Evolutionary conservation across 2,797 vertebrate genomes (phyloP).

Genomic region (Pyrrhura leucotis): DNA sequence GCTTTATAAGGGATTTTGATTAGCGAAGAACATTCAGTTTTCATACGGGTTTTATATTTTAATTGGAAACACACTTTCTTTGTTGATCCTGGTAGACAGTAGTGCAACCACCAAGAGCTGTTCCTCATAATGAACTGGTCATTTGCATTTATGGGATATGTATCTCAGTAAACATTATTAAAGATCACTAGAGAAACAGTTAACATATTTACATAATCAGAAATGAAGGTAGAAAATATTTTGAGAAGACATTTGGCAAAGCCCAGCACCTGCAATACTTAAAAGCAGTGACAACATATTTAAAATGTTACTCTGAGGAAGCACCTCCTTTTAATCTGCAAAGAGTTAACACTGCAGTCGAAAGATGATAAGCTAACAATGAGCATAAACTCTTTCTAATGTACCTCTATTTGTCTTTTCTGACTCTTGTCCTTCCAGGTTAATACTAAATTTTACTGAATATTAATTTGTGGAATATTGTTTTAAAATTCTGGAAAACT

Average conservation of each 20-base stretch:
- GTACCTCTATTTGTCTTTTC: constrained; percentile 6
- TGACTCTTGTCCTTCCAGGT: constrained; percentile 1
- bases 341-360: constrained; percentile 25
- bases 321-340: not conserved
- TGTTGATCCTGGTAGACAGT: not conserved
- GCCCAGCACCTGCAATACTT: not conserved
- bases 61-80: not conserved
- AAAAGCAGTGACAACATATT: not conserved
- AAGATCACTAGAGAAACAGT: not conserved
- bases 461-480: not conserved
- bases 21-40: not conserved
- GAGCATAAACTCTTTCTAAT: not conserved
- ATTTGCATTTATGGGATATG: not conserved
- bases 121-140: not conserved
- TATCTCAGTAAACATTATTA: not conserved
- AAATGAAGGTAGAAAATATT: not conserved
- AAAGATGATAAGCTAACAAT: not conserved
- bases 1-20: not conserved
- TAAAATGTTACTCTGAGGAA: constrained; percentile 13
- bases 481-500: not conserved
- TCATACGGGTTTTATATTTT: not conserved
- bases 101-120: not conserved
- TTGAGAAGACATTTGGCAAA: not conserved
- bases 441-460: constrained; percentile 25
- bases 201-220: not conserved